phyloP scores from a whole-genome alignment of 2,888 invertebrate genomes.

The Macrosiphum euphorbiae region DNA sequence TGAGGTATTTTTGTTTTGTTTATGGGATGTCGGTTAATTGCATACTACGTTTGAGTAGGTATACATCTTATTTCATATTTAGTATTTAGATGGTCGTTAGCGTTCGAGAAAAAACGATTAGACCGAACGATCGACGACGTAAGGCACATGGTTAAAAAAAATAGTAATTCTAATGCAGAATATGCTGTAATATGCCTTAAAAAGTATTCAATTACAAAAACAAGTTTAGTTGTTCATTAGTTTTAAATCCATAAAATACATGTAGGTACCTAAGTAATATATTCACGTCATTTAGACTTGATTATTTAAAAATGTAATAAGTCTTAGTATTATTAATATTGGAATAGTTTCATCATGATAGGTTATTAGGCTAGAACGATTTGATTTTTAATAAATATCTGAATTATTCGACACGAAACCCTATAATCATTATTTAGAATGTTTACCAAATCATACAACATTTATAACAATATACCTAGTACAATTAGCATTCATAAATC shows the following conservation, averaged over 20 bases:
- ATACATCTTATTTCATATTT: not conserved
- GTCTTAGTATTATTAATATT: not conserved
- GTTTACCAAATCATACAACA: not conserved
- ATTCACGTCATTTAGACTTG: not conserved
- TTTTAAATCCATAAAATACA: not conserved
- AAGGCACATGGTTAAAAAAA: not conserved
- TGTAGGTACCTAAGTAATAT: not conserved
- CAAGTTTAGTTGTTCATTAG: not conserved
- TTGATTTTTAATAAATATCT: not conserved
- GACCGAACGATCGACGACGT: not conserved
- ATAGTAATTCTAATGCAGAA: not conserved
- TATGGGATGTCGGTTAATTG: not conserved
- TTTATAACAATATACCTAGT: not conserved
- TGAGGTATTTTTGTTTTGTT: not conserved
- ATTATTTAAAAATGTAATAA: not conserved
- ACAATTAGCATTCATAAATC: not conserved
- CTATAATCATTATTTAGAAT: too few species aligned
- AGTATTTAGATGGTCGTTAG: conserved; percentile 3
- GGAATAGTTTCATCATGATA: not conserved
- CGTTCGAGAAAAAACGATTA: not conserved
- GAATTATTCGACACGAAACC: not conserved
- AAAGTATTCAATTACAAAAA: not conserved
- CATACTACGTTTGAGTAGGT: not conserved
- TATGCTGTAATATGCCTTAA: not conserved
- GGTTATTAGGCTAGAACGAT: not conserved